Percentiles rank a stretch among this genome's conserved stretches.
Evolutionary conservation across 2,113 vertebrate species (phyloP).

Genomic region (Eudorcas thomsonii): DNA sequence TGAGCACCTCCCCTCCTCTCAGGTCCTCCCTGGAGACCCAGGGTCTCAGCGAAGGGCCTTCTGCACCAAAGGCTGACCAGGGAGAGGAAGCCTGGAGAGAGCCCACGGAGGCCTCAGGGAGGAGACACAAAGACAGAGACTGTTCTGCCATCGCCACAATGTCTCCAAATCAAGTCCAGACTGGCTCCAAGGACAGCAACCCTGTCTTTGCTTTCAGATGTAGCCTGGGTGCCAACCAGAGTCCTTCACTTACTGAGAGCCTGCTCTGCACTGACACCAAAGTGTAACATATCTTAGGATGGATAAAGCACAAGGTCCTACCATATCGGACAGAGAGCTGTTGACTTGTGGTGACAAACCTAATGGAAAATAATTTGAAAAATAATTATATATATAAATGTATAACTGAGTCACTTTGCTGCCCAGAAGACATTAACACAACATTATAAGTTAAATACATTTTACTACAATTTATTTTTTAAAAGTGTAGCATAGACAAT

Average conservation of each 20-base stretch:
- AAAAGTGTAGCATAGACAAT: neutral
- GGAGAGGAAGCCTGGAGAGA: neutral
- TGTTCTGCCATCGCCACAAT: rapidly evolving
- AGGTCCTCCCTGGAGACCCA: too few relatives aligned
- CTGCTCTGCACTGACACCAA: neutral
- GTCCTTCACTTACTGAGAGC: too few relatives aligned
- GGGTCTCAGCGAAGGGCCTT: rapidly evolving
- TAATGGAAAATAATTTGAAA: neutral
- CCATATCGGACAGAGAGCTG: neutral
- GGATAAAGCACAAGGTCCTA: neutral
- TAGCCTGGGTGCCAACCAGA: too few relatives aligned
- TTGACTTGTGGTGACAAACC: neutral
- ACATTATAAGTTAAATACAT: neutral
- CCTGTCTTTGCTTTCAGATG: rapidly evolving
- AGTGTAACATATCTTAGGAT: neutral
- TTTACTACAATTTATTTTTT: neutral
- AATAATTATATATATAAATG: neutral
- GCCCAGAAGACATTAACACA: neutral
- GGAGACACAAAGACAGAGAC: rapidly evolving
- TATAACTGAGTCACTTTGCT: neutral
- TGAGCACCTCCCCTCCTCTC: neutral
- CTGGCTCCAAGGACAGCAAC: neutral
- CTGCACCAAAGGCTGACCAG: neutral
- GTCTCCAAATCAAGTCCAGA: neutral
- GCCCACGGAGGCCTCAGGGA: rapidly evolving